Evolutionary conservation across 2,888 invertebrate species (phyloP), one percentile per base, ranked within the genome.

Genomic region (Dolichomitus sp.): DNA sequence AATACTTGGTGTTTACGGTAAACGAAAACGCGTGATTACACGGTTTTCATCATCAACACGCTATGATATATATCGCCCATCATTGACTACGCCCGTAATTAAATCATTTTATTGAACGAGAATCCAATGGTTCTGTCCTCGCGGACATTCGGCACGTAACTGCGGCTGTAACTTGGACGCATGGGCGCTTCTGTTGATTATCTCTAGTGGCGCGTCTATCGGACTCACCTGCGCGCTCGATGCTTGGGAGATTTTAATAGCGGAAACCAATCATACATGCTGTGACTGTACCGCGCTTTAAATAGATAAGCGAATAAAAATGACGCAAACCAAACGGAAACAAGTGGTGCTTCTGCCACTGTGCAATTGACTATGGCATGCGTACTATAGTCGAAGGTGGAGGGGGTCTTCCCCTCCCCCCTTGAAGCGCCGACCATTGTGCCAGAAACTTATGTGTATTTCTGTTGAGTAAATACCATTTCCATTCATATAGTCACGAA

Each of bases 251-350:
- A 61, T 17, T 42, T 30, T 50, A 42, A 76, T 33, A 45, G 63
- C 52, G 69, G 23, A 76, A 37, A 33, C 50, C 30, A 65, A 45
- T 72, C 42, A 33, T 59, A 40, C 40, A 23, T 11, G 72, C 73
- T 30, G 42, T 72, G 59, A 66, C 68, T 63, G 73, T 78, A 57
- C 45, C 69, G 57, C 40, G 63, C 50, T 78, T 74, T 69, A 70
- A 77, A 81, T 73, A 77, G 72, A 74, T 73, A 68, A 52, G 23
- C 33, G 42, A 27, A 69, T 69, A 68, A 76, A 69, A 74, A 63
- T 81, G 73, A 78, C 78, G 81, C 52, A 68, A 81, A 73, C 52
- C 23, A 69, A 73, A 52, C 68, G 61, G 68, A 77, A 81, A 73
- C 77, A 73, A 54, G 73, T 57, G 77, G 42, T 59, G 30, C 42